Evolutionary conservation across 2,113 vertebrate species (phyloP).

Genomic region (Formicarius rufipectus): DNA sequence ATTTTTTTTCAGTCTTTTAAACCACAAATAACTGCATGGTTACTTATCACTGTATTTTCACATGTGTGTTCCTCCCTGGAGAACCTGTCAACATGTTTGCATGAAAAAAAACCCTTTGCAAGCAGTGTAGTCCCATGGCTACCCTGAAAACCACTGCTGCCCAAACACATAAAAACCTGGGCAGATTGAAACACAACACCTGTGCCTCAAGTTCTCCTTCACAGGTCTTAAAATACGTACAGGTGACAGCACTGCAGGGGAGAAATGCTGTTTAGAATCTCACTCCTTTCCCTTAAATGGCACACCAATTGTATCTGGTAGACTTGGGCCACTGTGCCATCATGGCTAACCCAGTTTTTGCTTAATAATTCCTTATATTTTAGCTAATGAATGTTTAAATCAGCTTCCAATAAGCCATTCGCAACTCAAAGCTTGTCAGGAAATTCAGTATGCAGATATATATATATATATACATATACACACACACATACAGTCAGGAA

Average conservation of each 20-base stretch:
- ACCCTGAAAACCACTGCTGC: background rate
- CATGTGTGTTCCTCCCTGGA: background rate
- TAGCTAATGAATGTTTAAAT: background rate
- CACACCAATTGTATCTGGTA: background rate
- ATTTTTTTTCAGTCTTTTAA: background rate
- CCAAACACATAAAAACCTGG: background rate
- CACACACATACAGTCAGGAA: background rate
- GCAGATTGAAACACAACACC: background rate
- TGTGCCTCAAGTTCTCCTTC: background rate
- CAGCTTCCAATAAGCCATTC: background rate
- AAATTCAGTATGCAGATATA: background rate
- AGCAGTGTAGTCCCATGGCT: background rate
- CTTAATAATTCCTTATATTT: background rate
- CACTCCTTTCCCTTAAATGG: too few species aligned
- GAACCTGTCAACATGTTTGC: background rate
- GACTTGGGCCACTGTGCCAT: background rate
- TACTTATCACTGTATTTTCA: background rate
- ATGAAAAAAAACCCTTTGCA: background rate
- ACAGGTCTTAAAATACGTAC: background rate
- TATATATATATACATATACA: too few species aligned
- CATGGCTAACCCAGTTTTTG: background rate
- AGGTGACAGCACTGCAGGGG: background rate
- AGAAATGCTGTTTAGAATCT: background rate
- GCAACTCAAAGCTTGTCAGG: background rate
- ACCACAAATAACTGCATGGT: background rate